Conservation (phyloP, 35 echinoderm and acorn worm genomes). For the Chiridota heheva region DNA sequence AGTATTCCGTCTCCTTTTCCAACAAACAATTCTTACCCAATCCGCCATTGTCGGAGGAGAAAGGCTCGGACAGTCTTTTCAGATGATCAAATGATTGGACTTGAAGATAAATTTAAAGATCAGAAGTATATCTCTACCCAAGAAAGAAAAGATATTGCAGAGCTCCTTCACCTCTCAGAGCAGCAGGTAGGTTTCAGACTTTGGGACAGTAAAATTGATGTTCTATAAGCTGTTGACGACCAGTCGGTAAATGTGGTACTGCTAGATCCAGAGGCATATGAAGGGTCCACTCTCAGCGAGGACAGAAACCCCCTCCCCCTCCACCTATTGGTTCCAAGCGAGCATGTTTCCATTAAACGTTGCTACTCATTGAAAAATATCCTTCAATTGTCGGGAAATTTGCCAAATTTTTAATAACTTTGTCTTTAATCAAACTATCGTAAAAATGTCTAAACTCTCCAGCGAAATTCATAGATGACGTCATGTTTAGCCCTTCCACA, state of each 20-base stretch:
- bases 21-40: neutral
- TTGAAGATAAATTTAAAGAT: slow-evolving; percentile 53
- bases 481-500: no score
- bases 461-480: no score
- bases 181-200: slow-evolving; percentile 43
- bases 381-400: no score
- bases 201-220: neutral
- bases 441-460: no score
- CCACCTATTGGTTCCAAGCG: neutral
- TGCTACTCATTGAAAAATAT: neutral
- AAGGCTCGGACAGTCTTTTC: slow-evolving; percentile 83
- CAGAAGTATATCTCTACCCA: slow-evolving; percentile 77
- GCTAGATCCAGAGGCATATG: neutral
- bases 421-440: no score
- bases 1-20: slow-evolving; percentile 64
- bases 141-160: slow-evolving; percentile 77
- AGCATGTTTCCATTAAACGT: neutral
- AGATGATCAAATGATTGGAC: slow-evolving; percentile 61
- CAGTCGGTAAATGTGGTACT: neutral
- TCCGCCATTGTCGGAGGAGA: slow-evolving; percentile 49
- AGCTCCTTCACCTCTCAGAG: slow-evolving; percentile 54
- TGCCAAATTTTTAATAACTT: no score
- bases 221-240: neutral
- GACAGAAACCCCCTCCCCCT: no score
- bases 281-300: neutral